Conservation (phyloP, 2,888 invertebrate genomes). For the Kuschelorhynchus macadamiae region DNA sequence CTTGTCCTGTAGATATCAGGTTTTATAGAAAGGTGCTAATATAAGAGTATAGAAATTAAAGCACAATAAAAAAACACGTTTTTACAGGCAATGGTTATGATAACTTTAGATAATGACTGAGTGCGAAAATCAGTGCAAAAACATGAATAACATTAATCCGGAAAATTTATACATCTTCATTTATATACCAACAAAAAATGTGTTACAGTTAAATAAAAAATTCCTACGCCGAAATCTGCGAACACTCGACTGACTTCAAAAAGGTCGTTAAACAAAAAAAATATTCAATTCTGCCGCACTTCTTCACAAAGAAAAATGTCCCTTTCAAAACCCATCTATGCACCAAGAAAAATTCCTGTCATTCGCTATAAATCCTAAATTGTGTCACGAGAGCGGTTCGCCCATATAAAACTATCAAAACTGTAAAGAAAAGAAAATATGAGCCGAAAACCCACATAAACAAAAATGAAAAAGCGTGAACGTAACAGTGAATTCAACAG, state of each 20-base stretch:
- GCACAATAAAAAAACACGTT: no score
- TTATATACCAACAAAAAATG: no score
- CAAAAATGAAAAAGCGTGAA: conserved; percentile 44
- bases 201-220: no score
- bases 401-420: conserved; percentile 42
- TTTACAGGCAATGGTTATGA: no score
- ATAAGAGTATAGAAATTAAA: no score
- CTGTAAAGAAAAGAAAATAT: conserved; percentile 39
- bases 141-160: no score
- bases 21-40: no score
- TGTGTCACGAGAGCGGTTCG: conserved; percentile 40
- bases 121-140: no score
- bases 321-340: conserved; percentile 12
- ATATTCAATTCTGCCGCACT: conserved; percentile 11
- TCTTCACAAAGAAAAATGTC: conserved; percentile 8
- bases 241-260: conserved; percentile 5
- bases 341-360: conserved; percentile 31
- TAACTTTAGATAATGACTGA: no score
- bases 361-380: conserved; percentile 43
- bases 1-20: no score
- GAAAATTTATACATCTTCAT: no score
- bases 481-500: conserved; percentile 29
- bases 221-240: background rate
- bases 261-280: conserved; percentile 14
- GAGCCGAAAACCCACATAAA: conserved; percentile 40